phyloP scores from a whole-genome alignment of 92 coral and sea anemone species.

The Isaurus tuberculatus region DNA sequence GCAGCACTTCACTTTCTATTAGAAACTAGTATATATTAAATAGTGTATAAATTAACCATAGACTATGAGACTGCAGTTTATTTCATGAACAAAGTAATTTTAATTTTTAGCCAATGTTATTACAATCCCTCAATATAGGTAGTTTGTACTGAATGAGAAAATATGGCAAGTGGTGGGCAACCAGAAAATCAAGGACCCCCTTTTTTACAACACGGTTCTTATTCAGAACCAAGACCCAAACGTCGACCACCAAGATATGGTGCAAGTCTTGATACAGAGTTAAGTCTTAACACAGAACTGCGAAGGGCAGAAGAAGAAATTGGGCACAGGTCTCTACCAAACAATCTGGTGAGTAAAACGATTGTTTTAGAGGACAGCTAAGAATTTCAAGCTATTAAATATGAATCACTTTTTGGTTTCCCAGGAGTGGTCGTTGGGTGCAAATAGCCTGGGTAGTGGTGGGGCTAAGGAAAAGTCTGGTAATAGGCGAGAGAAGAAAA shows the following conservation, averaged over 20 bases:
- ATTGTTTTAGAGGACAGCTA: no score
- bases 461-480: conserved; percentile 55
- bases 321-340: conserved; percentile 82
- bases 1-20: no score
- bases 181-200: conserved; percentile 75
- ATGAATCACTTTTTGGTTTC: neutral
- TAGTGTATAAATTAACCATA: no score
- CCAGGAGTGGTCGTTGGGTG: conserved; percentile 81
- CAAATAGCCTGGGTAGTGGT: conserved; percentile 55
- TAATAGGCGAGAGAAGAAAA: conserved; percentile 58
- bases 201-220: conserved; percentile 57
- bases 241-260: conserved; percentile 88
- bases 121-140: conserved; percentile 8
- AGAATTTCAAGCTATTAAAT: no score
- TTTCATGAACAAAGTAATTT: no score
- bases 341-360: conserved; percentile 91
- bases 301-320: conserved; percentile 82
- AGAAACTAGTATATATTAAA: no score
- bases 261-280: conserved; percentile 85
- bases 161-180: conserved; percentile 90
- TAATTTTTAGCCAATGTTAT: no score
- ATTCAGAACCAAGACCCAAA: conserved; percentile 86
- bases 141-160: conserved; percentile 40
- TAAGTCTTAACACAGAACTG: conserved; percentile 88
- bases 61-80: no score